A percentile compares a stretch with the other conserved stretches of the same genome.
phyloP scores from a whole-genome alignment of 2,888 invertebrate genomes.

The Orthosia incerta region DNA sequence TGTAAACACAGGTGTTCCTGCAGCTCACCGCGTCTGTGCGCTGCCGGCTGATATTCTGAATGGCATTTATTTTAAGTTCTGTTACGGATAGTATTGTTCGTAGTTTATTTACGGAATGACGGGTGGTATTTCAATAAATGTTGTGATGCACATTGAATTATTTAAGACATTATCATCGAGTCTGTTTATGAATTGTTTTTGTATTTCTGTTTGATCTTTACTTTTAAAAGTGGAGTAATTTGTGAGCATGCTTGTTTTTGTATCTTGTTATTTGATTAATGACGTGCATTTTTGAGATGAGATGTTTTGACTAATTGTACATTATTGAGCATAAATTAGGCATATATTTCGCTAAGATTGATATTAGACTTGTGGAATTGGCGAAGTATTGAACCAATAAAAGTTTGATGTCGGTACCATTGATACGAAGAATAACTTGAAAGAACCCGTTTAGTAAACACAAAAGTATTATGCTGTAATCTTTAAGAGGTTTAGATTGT shows the following conservation, averaged over 20 bases:
- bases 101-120: not conserved
- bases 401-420: not conserved
- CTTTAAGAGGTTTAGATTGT: no score
- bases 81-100: not conserved
- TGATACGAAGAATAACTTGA: not conserved
- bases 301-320: not conserved
- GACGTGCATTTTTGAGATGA: not conserved
- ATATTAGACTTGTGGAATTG: not conserved
- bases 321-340: not conserved
- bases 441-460: not conserved
- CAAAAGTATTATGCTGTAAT: no score
- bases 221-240: not conserved
- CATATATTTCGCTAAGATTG: not conserved
- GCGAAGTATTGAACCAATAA: not conserved
- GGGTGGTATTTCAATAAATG: not conserved
- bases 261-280: not conserved
- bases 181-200: conserved; percentile 1
- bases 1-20: conserved; percentile 36
- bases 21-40: not conserved
- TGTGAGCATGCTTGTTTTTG: not conserved
- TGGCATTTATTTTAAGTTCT: not conserved
- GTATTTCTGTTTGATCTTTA: not conserved
- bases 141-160: not conserved
- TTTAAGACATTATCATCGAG: not conserved
- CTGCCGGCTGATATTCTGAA: not conserved